These are phyloP conservation scores for Napeogenes inachia DNA, from an alignment of 2,888 invertebrate species.

Conservation along the genomic window DNA sequence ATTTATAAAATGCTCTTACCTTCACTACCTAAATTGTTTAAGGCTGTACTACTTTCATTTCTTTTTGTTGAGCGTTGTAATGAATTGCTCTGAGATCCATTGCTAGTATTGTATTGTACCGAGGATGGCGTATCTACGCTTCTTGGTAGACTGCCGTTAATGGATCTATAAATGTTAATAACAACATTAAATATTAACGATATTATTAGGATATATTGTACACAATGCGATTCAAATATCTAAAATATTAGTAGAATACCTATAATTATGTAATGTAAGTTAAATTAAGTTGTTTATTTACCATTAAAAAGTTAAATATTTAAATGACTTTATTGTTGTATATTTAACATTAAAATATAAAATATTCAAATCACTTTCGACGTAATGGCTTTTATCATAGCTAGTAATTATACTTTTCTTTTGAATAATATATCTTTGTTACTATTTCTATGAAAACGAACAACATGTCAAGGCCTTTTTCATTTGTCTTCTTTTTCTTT, in stretches of 20 bases:
- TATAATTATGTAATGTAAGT: too few species aligned
- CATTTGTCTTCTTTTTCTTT: constrained; percentile 6
- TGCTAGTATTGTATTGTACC: constrained; percentile 58
- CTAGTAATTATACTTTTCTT: constrained; percentile 7
- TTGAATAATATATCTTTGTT: constrained; percentile 7
- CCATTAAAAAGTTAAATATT: neutral
- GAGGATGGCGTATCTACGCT: constrained; percentile 65
- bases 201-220: too few species aligned
- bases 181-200: neutral
- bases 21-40: constrained; percentile 63
- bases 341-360: neutral
- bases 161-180: constrained; percentile 45
- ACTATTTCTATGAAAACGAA: constrained; percentile 1
- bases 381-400: neutral
- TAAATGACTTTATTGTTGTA: neutral
- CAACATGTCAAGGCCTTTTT: constrained; percentile 5
- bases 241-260: too few species aligned
- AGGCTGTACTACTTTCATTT: constrained; percentile 61
- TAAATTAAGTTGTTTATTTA: too few species aligned
- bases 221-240: too few species aligned
- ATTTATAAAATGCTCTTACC: constrained; percentile 40
- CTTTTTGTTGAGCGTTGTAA: constrained; percentile 58
- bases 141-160: constrained; percentile 67
- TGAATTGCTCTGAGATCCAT: constrained; percentile 66
- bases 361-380: neutral